These are phyloP conservation scores for Melikaiella ostensackeni DNA, from an alignment of 2,888 invertebrate genomes.

Conservation along the genomic window DNA sequence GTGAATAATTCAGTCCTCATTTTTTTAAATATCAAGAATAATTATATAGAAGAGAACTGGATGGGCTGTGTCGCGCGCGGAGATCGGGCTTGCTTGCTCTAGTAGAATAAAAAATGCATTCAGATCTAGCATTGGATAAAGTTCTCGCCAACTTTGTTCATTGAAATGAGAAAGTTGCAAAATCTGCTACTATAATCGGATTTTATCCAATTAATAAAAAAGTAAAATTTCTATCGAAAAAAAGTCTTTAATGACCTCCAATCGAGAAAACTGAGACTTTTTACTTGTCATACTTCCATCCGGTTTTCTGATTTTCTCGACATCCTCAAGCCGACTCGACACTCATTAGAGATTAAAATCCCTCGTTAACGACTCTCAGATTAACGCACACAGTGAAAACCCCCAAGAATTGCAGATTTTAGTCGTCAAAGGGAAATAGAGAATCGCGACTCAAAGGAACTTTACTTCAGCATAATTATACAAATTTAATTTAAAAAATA, in stretches of 20 bases:
- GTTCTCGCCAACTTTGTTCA: neutral
- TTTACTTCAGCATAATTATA: neutral
- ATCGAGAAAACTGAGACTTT: slow-evolving; percentile 13
- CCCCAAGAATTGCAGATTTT: slow-evolving; percentile 16
- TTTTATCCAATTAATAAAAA: neutral
- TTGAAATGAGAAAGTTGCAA: neutral
- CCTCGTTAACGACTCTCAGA: slow-evolving; percentile 52
- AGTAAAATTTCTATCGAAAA: neutral
- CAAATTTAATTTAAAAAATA: slow-evolving; percentile 1
- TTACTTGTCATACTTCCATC: neutral
- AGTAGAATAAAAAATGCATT: neutral
- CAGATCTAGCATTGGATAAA: neutral
- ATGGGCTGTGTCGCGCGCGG: no score
- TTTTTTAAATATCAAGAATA: no score
- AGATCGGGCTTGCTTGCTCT: no score
- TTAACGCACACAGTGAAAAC: slow-evolving; percentile 23
- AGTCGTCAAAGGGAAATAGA: slow-evolving; percentile 7
- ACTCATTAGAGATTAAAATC: slow-evolving; percentile 55
- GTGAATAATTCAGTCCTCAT: no score
- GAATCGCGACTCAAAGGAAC: slow-evolving; percentile 1
- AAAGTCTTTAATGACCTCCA: slow-evolving; percentile 14
- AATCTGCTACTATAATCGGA: neutral
- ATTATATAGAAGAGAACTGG: no score
- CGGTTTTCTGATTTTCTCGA: slow-evolving; percentile 14
- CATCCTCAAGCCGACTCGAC: slow-evolving; percentile 18